Base-by-base conservation (phyloP, 2,113 vertebrate species). In the Drymodes brunneopygia region DNA sequence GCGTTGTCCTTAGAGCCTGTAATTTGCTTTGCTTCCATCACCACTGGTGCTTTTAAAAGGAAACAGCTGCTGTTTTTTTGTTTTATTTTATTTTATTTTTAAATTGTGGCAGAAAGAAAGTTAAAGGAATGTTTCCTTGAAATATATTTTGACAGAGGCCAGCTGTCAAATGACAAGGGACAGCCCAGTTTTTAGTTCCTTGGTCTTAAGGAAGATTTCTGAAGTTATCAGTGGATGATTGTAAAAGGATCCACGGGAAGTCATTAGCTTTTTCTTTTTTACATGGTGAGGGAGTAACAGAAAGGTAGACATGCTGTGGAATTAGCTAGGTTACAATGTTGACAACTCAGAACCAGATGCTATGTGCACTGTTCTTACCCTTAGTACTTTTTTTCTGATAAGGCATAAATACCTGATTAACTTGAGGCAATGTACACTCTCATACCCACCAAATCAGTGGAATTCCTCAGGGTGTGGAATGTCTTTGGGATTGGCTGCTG, bases 11-110 rank as follows among this genome's bases (percentile, higher is more conserved):
- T 31, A 24, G 47, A 96, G 79, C 74, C 92, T 95, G 47, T 94
- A 91, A 92, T 97, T 94, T 96, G 40, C 69, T 92, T 94, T 91
- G 42, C n/a, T 95, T 71, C 74, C 86, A 75, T 67, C 62, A 69
- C 60, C 85, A 42, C 47, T 29, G 33, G 10, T 82, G 71, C 79
- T 88, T 96, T 93, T 66, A 94, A 91, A 96, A 72, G 64, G 78
- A 90, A 86, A 75, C 80, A 94, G 44, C 44, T 75, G 84, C 78
- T 75, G 19, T 23, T 44, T 67, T 67, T 80, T 40, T 36, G 44
- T 51, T 78, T 61, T 35, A 17, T 38, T 47, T 66, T 51, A 33
- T 54, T 51, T 45, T 65, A 84, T 70, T 91, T 72, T 74, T 75
- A 16, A 90, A 87, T 38, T 58, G 61, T 71, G 71, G 27, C 51